These are phyloP conservation scores for Psettodes erumei DNA, from an alignment of 2,113 vertebrate species.

Conservation along the genomic window DNA sequence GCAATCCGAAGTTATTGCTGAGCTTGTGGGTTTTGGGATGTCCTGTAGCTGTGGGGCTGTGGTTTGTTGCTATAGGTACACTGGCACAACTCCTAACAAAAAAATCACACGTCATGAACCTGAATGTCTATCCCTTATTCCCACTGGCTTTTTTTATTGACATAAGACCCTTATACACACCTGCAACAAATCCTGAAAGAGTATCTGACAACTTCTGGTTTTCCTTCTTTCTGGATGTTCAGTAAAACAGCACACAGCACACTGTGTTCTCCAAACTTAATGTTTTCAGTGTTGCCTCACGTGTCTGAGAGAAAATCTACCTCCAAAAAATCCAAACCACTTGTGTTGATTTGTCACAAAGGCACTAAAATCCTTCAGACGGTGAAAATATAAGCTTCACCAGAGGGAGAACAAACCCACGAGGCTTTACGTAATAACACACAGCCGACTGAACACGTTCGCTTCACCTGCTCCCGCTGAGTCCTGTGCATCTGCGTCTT, in stretches of 20 bases:
- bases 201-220: slow-evolving; percentile 8
- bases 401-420: slow-evolving; percentile 17
- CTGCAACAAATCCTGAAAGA: not conserved
- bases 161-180: no score
- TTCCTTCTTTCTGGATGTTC: not conserved
- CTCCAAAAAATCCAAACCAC: slow-evolving; percentile 11
- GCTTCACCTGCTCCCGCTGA: slow-evolving; percentile 17
- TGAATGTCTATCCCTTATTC: slow-evolving; percentile 13
- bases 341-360: slow-evolving; percentile 42
- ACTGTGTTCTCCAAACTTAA: not conserved
- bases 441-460: not conserved
- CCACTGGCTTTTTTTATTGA: no score
- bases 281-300: not conserved
- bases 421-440: slow-evolving; percentile 6
- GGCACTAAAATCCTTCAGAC: not conserved
- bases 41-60: slow-evolving; percentile 29
- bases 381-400: slow-evolving; percentile 25
- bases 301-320: not conserved
- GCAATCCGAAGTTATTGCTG: slow-evolving; percentile 54
- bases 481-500: slow-evolving; percentile 27
- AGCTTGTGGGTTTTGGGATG: slow-evolving; percentile 54
- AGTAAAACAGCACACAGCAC: no score
- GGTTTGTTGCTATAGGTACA: slow-evolving; percentile 31
- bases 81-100: slow-evolving; percentile 14
- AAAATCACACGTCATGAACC: slow-evolving; percentile 13